Conservation (phyloP, 1,140 invertebrate genomes). For the Homalodisca vitripennis region DNA sequence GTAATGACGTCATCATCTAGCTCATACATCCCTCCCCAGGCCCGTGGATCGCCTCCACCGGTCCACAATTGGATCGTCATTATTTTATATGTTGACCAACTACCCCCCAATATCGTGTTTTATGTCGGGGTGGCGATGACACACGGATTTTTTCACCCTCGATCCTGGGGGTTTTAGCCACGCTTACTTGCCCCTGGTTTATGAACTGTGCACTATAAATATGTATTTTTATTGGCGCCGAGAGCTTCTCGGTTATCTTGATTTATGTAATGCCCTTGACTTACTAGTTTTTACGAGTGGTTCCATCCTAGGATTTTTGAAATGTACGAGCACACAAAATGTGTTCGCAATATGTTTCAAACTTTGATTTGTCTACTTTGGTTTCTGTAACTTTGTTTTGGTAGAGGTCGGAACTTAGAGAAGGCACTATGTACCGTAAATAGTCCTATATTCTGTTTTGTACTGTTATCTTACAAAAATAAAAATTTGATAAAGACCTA, state of each 20-base stretch:
- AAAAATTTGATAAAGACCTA: no score
- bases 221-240: conserved; percentile 16
- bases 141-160: conserved; percentile 19
- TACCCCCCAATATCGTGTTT: neutral
- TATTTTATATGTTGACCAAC: neutral
- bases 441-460: no score
- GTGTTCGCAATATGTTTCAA: no score
- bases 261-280: conserved; percentile 12
- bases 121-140: neutral
- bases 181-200: conserved; percentile 14
- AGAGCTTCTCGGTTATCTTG: neutral
- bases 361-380: no score
- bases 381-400: no score
- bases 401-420: no score
- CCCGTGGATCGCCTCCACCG: no score
- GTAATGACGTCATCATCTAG: neutral
- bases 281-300: neutral
- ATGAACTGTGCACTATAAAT: conserved; percentile 23
- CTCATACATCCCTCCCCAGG: neutral
- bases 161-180: conserved; percentile 11
- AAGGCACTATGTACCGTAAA: no score
- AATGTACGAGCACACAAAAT: no score
- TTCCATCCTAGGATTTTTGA: no score
- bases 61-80: no score
- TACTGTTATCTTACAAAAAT: no score